These are phyloP conservation scores for Limanda limanda DNA, from an alignment of 2,113 vertebrate genomes.

Conservation along the genomic window DNA sequence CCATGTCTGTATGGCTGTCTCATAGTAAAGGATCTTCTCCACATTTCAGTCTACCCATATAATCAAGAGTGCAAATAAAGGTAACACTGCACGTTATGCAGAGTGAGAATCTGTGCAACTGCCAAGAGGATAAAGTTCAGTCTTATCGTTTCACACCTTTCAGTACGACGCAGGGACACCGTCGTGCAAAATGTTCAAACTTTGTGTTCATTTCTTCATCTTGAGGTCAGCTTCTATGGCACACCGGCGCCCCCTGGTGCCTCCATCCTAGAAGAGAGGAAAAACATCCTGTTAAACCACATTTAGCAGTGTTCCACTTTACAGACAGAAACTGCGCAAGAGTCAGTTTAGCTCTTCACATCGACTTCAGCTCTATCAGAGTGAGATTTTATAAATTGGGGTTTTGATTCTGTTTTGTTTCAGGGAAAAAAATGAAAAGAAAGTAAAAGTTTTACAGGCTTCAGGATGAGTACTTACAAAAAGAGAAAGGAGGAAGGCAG, in stretches of 20 bases:
- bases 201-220: constrained; percentile 91
- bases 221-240: constrained; percentile 97
- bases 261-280: constrained; percentile 86
- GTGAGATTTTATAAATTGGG: not conserved
- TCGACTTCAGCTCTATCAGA: not conserved
- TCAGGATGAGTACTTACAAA: constrained; percentile 93
- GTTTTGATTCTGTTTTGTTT: not conserved
- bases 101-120: constrained; percentile 28
- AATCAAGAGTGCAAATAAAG: constrained; percentile 51
- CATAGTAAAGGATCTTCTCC: constrained; percentile 37
- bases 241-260: constrained; percentile 94
- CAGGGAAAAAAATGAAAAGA: not conserved
- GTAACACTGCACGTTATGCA: constrained; percentile 41
- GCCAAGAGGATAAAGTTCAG: constrained; percentile 19
- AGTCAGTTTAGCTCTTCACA: too few relatives aligned
- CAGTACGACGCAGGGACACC: constrained; percentile 11
- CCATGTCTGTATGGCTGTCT: constrained; percentile 51
- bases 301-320: too few relatives aligned
- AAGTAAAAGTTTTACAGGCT: constrained; percentile 10
- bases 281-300: not conserved
- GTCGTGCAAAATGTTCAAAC: not conserved
- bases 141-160: constrained; percentile 17
- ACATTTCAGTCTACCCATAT: constrained; percentile 33
- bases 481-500: constrained; percentile 99
- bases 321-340: too few relatives aligned